A percentile compares a stretch with the other conserved stretches of the same genome.
Conservation (phyloP, 2,113 vertebrate species). For the Tympanuchus pallidicinctus region DNA sequence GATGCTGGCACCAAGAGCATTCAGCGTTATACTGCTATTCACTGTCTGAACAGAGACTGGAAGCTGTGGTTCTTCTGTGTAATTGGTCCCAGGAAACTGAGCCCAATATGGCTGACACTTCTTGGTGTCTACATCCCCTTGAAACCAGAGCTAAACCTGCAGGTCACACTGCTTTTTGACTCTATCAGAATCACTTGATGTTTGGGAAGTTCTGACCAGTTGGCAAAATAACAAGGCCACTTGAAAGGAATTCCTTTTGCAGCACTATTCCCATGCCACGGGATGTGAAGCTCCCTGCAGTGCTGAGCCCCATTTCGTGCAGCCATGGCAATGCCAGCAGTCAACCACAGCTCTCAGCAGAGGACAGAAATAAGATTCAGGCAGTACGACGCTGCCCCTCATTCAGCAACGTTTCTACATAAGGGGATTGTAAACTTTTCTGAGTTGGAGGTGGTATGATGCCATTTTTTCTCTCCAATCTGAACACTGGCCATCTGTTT, state of each 20-base stretch:
- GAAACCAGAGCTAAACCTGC: not conserved
- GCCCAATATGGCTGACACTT: not conserved
- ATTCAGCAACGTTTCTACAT: not conserved
- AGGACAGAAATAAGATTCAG: not conserved
- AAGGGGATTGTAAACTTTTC: not conserved
- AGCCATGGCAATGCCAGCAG: rapidly evolving
- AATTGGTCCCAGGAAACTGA: not conserved
- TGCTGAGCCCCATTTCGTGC: not conserved
- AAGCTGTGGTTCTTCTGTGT: not conserved
- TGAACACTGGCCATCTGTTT: not conserved
- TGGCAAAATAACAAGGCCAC: not conserved
- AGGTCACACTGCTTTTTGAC: not conserved
- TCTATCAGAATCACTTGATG: not conserved
- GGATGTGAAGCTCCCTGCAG: not conserved
- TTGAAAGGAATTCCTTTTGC: not conserved
- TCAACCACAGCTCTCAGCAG: not conserved
- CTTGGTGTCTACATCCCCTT: not conserved
- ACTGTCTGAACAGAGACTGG: not conserved
- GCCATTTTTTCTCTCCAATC: not conserved
- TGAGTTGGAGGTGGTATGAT: not conserved
- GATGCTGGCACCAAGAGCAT: not conserved
- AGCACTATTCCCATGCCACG: not conserved
- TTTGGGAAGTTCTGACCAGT: not conserved
- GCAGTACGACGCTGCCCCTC: not conserved
- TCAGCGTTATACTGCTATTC: not conserved